Base-by-base conservation (phyloP, 2,888 invertebrate genomes). In the Augochlorella aurata region DNA sequence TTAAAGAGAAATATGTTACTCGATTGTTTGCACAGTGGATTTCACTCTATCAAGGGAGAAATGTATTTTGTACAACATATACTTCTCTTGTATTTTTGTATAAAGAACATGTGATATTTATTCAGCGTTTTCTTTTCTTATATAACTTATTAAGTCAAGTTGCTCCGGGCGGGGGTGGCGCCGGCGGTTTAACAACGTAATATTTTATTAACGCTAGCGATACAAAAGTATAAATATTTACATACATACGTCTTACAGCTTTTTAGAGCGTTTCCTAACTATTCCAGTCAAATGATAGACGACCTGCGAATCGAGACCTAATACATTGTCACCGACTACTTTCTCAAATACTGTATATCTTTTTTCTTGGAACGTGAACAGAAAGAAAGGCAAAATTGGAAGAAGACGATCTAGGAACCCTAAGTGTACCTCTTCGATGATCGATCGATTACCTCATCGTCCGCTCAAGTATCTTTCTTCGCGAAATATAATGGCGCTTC, bases 151-250 rank as follows among this genome's bases (percentile, higher is more conserved):
- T n/a, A 38, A 58, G 44, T 58, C n/a, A 14, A 16, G 16, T 52
- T 14, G 16, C 24, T 24, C 58, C 58, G 24, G 29, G 24, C 58
- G 16, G 24, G 24, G 58, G 24, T 24, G 8, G 14, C 3, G 29
- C 24, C 24, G 24, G 14, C 24, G 58, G 58, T 58, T 77, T 72
- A 69, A 47, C 52, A 77, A 81, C 78, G 63, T 67, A 69, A 71
- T 81, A 71, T 88, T 88, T 87, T 86, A 84, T 88, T 88, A 84
- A 78, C 54, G 75, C 65, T 81, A 82, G 65, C 61, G 68, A 84
- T 88, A 88, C 63, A 88, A 88, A 89, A 88, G 85, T 89, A 89
- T 84, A 86, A 89, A 89, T 88, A 86, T 63, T 61, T 81, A 68
- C 79, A 68, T 77, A 52, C 50, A 74, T 72, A 82, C 52, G 70